Base-by-base conservation (phyloP, 2,113 vertebrate genomes). In the Petrocephalus zakoni region DNA sequence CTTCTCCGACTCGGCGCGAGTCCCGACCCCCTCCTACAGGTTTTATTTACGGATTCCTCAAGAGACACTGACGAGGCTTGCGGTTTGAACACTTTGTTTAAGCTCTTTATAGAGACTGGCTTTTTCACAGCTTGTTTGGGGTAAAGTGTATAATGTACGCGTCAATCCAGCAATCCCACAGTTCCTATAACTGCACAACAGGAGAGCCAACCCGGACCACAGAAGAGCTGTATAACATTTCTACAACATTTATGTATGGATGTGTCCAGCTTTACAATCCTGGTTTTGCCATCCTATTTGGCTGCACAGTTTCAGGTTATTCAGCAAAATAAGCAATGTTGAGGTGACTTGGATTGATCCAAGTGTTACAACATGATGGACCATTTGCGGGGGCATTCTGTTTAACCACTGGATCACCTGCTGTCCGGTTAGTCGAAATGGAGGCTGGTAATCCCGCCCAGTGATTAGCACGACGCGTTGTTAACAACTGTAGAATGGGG, bases 41-140 rank as follows among this genome's bases (percentile, higher is more conserved):
- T 78, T 83, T 88, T 88, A 88, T 83, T 88, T 81, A 58, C 46
- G 34, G 72, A 88, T 83, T 83, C 53, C 55, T 84, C 53, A 53
- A n/a, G 37, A 56, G 75, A 53, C 88, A 29, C 42, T 61, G 37
- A 84, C 78, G 29, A 83, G 37, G 37, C 88, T 49, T 56, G 34
- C 11, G 13, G n/a, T 82, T 84, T 58, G 29, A 58, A 78, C 34
- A 84, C 53, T 37, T 61, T 84, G 21, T 88, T 53, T 81, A 81
- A 88, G 47, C 75, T 49, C 4, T 56, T 82, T 68, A 68, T 19
- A 34, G 25, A 87, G 61, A 29, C n/a, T 29, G 46, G 61, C n/a
- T 9, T 78, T 75, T 34, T 78, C 51, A 37, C 2, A 10, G 19
- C 25, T 8, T 51, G 49, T 22, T n/a, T 72, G 25, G 51, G 61